Evolutionary conservation across 1,140 invertebrate species (phyloP).

Genomic region (Nebria ingens): DNA sequence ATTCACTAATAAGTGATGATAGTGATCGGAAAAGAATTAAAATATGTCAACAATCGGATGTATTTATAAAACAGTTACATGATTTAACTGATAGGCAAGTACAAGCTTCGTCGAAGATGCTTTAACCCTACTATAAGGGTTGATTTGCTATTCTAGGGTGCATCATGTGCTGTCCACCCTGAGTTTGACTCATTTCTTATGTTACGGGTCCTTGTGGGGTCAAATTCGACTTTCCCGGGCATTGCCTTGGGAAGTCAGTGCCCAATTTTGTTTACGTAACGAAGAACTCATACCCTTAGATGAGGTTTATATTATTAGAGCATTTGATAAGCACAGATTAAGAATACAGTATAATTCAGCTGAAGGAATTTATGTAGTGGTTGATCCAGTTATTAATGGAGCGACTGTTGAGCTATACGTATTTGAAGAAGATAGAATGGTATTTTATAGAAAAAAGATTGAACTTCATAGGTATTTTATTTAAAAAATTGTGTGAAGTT

Average conservation of each 20-base stretch:
- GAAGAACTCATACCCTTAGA: conserved; percentile 11
- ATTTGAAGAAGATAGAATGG: conserved; percentile 10
- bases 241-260: conserved; percentile 6
- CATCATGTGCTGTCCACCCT: conserved; percentile 5
- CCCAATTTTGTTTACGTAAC: background rate
- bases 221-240: conserved; percentile 9
- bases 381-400: background rate
- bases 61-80: conserved; percentile 9
- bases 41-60: conserved; percentile 9
- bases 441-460: background rate
- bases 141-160: too few species aligned
- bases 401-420: conserved; percentile 5
- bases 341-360: conserved; percentile 5
- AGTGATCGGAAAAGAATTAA: background rate
- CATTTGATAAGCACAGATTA: conserved; percentile 6
- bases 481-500: too few species aligned
- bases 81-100: conserved; percentile 7
- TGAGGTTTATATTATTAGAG: background rate
- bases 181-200: conserved; percentile 9
- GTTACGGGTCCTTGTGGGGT: conserved; percentile 10
- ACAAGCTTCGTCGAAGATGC: background rate
- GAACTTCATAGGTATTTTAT: background rate
- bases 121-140: background rate
- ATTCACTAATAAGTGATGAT: background rate
- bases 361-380: conserved; percentile 5